A percentile compares a stretch with the other conserved stretches of the same genome.
These are phyloP conservation scores for Platichthys stellatus DNA, from an alignment of 2,113 vertebrate genomes.

Conservation along the genomic window DNA sequence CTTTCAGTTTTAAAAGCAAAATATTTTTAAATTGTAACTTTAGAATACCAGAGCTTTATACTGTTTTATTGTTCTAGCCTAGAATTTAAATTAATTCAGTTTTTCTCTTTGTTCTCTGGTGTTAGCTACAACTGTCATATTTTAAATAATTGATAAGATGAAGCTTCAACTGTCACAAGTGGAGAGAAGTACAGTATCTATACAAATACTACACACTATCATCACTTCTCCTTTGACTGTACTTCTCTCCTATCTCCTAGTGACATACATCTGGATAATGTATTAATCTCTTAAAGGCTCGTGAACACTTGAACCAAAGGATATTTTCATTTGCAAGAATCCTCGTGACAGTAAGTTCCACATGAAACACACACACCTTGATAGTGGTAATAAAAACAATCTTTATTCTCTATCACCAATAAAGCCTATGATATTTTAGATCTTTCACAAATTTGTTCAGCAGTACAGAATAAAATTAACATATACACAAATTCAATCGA, in stretches of 20 bases:
- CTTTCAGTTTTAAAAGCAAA: neutral
- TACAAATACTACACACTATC: neutral
- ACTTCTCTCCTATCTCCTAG: too few species aligned
- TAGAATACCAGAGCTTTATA: too few species aligned
- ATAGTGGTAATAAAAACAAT: constrained; percentile 47
- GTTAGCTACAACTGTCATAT: too few species aligned
- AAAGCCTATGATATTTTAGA: constrained; percentile 46
- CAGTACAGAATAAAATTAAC: constrained; percentile 27
- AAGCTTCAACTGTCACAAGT: neutral
- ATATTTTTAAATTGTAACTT: too few species aligned
- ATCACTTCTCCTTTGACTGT: neutral
- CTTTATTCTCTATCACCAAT: constrained; percentile 52
- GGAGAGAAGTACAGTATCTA: neutral
- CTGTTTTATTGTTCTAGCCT: too few species aligned
- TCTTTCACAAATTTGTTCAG: constrained; percentile 40
- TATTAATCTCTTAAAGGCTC: too few species aligned
- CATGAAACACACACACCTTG: neutral
- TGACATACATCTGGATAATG: too few species aligned
- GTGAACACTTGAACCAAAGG: neutral
- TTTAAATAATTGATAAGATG: too few species aligned
- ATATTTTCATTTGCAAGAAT: neutral
- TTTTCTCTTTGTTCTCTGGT: neutral
- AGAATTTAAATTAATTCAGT: too few species aligned
- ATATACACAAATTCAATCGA: neutral
- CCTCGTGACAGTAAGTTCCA: neutral